phyloP scores from a whole-genome alignment of 2,888 invertebrate species.

The Ernsta delagoae region DNA sequence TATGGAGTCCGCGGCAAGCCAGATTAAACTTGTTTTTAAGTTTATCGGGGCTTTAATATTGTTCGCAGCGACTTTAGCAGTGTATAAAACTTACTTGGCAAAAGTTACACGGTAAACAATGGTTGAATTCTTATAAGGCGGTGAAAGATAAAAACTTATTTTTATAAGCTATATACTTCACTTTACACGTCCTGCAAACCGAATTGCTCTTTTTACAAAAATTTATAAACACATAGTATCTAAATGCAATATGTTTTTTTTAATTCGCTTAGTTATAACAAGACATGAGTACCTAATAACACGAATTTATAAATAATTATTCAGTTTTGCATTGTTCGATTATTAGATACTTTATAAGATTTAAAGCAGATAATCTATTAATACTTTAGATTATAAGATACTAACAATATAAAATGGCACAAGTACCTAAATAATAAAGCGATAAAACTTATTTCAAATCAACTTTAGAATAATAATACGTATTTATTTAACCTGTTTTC shows the following conservation, averaged over 20 bases:
- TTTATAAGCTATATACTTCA: constrained; percentile 13
- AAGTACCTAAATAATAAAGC: not conserved
- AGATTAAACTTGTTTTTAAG: constrained; percentile 83
- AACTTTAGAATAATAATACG: constrained; percentile 28
- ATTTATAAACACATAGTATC: not conserved
- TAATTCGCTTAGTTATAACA: no score
- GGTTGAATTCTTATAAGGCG: constrained; percentile 39
- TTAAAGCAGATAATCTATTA: no score
- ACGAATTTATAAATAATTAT: no score
- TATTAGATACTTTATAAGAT: no score
- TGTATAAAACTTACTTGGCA: constrained; percentile 64
- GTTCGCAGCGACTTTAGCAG: constrained; percentile 75
- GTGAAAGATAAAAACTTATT: constrained; percentile 11
- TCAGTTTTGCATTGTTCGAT: no score
- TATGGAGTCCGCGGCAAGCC: constrained; percentile 69
- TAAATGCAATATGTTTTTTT: no score
- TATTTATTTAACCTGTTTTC: constrained; percentile 63
- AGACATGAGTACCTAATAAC: no score
- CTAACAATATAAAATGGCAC: no score
- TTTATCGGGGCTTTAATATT: constrained; percentile 81
- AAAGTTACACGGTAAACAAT: constrained; percentile 53
- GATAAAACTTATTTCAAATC: constrained; percentile 6
- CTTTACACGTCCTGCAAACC: not conserved
- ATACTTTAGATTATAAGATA: no score
- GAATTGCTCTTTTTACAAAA: not conserved